phyloP scores from a whole-genome alignment of 30 jellyfish, hydroid and myxozoan genomes.

The Clytia hemisphaerica region DNA sequence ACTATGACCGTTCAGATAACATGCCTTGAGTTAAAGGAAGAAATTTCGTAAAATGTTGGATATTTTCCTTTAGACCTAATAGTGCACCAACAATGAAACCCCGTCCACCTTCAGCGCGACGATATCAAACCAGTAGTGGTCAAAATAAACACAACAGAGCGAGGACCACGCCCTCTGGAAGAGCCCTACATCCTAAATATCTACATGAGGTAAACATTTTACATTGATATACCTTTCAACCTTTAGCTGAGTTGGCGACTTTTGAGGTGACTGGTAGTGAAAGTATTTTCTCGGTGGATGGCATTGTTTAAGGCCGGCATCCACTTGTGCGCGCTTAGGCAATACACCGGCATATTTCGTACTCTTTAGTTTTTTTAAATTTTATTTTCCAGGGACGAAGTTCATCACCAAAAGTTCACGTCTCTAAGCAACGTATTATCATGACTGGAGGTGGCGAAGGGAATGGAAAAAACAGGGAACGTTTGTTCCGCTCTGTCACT shows the following conservation, averaged over 20 bases:
- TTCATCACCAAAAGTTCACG: background rate
- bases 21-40: background rate
- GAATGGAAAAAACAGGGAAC: background rate
- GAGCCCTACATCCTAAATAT: too few relatives aligned
- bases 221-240: too few relatives aligned
- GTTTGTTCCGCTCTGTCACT: background rate
- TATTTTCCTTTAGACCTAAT: slow-evolving; percentile 27
- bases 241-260: too few relatives aligned
- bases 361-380: too few relatives aligned
- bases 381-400: background rate
- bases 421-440: background rate
- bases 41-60: too few relatives aligned
- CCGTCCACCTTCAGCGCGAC: slow-evolving; percentile 30
- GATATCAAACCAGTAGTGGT: background rate
- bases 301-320: background rate
- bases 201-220: too few relatives aligned
- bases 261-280: background rate
- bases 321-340: too few relatives aligned
- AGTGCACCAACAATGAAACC: slow-evolving; percentile 30
- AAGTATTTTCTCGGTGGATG: background rate
- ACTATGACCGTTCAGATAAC: background rate
- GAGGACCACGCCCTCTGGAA: too few relatives aligned
- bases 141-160: background rate
- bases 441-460: too few relatives aligned
- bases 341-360: too few relatives aligned